These are phyloP conservation scores for Littorina saxatilis DNA, from an alignment of 1,140 invertebrate genomes.

Conservation along the genomic window DNA sequence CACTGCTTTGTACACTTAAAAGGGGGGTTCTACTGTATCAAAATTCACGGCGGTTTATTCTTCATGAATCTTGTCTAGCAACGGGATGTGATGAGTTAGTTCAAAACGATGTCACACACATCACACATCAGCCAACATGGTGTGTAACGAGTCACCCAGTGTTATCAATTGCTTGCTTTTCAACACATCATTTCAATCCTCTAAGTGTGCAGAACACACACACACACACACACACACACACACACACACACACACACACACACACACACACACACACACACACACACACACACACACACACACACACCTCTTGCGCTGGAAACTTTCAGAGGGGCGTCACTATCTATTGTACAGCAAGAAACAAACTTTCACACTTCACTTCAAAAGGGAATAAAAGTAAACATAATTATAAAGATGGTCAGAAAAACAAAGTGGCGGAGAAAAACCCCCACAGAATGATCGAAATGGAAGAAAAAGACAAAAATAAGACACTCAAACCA, in stretches of 20 bases:
- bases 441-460: background rate
- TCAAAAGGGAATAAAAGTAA: background rate
- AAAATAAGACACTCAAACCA: background rate
- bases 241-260: background rate
- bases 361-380: background rate
- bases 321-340: background rate
- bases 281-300: constrained; percentile 13
- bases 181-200: no score
- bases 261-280: constrained; percentile 1
- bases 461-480: background rate
- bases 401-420: background rate
- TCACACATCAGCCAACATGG: no score
- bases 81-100: no score
- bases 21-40: no score
- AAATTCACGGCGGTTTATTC: no score
- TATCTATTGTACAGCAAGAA: background rate
- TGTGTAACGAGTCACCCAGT: no score
- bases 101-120: no score
- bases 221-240: constrained; percentile 7
- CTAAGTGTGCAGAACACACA: no score
- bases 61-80: no score
- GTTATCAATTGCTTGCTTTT: no score
- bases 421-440: background rate
- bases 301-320: background rate
- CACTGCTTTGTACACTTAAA: no score